A percentile compares a stretch with the other conserved stretches of the same genome.
phyloP scores from a whole-genome alignment of 2,888 invertebrate species.

The Parapristionchus giblindavisi region DNA sequence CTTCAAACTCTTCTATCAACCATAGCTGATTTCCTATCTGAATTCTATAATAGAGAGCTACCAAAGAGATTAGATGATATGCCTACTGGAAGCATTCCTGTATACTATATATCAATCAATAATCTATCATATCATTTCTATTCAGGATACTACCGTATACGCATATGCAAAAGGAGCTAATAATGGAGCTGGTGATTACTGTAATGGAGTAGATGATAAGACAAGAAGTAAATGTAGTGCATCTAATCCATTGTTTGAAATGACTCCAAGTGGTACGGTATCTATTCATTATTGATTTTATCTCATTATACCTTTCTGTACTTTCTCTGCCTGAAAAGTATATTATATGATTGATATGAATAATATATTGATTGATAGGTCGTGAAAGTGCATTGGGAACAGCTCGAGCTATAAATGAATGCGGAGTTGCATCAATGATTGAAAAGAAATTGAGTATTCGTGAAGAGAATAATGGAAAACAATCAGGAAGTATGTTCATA shows the following conservation, averaged over 20 bases:
- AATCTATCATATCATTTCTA: not conserved
- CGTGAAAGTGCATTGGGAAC: slow-evolving; percentile 5
- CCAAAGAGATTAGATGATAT: not conserved
- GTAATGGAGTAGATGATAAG: not conserved
- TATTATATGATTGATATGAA: not conserved
- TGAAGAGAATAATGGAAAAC: not conserved
- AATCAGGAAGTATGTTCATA: not conserved
- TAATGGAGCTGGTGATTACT: not conserved
- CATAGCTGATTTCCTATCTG: slow-evolving; percentile 1
- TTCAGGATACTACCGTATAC: slow-evolving; percentile 30
- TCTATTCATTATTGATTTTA: not conserved
- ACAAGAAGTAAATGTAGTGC: not conserved
- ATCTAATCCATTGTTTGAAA: slow-evolving; percentile 1
- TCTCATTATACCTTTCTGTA: not conserved
- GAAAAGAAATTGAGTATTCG: slow-evolving; percentile 15
- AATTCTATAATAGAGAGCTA: slow-evolving; percentile 9
- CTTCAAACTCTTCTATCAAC: slow-evolving; percentile 25
- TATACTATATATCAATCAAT: not conserved
- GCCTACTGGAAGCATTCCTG: slow-evolving; percentile 24
- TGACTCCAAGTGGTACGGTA: not conserved
- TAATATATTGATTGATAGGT: slow-evolving; percentile 4
- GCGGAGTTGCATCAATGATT: not conserved
- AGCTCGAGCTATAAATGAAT: slow-evolving; percentile 13
- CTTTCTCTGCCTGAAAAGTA: not conserved
- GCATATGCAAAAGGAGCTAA: not conserved